phyloP scores from a whole-genome alignment of 2,797 vertebrate genomes.

The Scolopax bukidnonensis region DNA sequence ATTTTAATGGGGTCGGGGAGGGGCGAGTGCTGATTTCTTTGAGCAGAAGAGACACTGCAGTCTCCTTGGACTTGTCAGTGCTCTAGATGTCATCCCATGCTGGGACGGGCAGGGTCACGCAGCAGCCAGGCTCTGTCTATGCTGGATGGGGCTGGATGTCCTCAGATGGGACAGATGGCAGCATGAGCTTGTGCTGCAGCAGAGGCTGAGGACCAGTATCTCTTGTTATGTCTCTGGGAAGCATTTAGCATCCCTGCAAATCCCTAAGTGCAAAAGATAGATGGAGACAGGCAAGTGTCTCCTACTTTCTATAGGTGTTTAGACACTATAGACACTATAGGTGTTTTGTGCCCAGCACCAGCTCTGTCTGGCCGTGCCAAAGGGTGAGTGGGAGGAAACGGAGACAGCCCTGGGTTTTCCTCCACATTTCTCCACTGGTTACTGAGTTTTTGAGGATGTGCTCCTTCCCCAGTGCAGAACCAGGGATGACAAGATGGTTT shows the following conservation, averaged over 20 bases:
- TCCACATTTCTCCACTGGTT: not conserved
- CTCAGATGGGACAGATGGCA: not conserved
- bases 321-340: not conserved
- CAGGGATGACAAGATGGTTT: not conserved
- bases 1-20: not conserved
- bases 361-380: not conserved
- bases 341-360: not conserved
- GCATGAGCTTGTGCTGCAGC: not conserved
- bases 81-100: not conserved
- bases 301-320: not conserved
- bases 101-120: not conserved
- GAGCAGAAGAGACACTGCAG: not conserved
- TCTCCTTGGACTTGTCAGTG: not conserved
- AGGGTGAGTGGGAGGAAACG: rapidly evolving
- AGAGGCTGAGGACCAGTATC: not conserved
- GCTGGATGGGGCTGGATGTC: not conserved
- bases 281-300: not conserved
- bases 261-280: not conserved
- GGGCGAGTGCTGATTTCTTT: not conserved
- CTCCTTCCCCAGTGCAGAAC: not conserved
- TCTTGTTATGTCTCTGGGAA: not conserved
- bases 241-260: not conserved
- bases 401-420: not conserved
- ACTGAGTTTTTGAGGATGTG: not conserved
- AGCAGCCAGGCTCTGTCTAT: not conserved